These are phyloP conservation scores for Noctua janthe DNA, from an alignment of 2,888 invertebrate species.

Conservation along the genomic window DNA sequence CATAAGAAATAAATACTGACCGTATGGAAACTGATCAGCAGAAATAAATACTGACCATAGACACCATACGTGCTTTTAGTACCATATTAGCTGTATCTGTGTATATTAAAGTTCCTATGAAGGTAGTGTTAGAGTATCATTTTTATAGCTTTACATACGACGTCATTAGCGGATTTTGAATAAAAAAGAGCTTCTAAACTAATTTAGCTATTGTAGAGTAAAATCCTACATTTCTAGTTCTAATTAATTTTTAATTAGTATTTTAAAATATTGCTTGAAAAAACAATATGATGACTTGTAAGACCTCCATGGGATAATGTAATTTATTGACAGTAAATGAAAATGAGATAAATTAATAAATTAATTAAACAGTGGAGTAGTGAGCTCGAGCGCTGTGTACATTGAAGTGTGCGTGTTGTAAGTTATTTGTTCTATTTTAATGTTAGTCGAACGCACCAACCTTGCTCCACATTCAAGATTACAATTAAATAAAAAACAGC, in stretches of 20 bases:
- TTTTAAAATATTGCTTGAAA: background rate
- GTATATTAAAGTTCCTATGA: background rate
- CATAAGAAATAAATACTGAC: constrained; percentile 56
- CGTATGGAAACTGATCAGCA: constrained; percentile 35
- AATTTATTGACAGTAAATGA: constrained; percentile 35
- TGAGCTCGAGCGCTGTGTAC: constrained; percentile 72
- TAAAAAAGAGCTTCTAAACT: background rate
- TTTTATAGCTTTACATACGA: background rate
- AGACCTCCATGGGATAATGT: constrained; percentile 27
- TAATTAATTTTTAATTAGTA: background rate
- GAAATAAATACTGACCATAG: constrained; percentile 50
- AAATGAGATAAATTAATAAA: constrained; percentile 56
- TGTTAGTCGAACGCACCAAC: constrained; percentile 84
- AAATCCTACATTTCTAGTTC: background rate
- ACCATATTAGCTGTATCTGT: constrained; percentile 3
- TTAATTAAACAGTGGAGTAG: constrained; percentile 64
- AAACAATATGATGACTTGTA: background rate
- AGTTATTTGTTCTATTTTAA: constrained; percentile 86
- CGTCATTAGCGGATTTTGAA: background rate
- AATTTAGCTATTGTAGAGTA: background rate
- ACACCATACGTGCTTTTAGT: constrained; percentile 1
- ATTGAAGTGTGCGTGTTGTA: constrained; percentile 79
- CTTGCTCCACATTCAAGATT: constrained; percentile 86
- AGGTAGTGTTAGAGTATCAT: background rate
- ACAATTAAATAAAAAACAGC: constrained; percentile 81